These are phyloP conservation scores for Mallateleia sp. DNA, from an alignment of 2,888 invertebrate species.

Conservation along the genomic window DNA sequence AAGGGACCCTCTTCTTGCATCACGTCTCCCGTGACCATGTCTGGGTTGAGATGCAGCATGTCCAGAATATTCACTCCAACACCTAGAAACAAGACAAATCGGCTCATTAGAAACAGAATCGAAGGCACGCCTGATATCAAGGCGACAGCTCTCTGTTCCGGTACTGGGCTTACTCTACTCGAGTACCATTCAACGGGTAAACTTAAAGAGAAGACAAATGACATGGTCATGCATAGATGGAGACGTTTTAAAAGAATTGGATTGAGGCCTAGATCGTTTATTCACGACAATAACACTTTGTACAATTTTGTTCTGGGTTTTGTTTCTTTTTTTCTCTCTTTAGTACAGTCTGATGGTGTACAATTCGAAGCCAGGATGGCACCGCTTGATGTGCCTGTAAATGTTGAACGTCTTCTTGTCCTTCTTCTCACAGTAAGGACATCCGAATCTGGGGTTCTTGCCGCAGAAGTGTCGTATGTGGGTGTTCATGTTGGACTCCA, in stretches of 20 bases:
- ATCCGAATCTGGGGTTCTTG: constrained; percentile 84
- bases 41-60: constrained; percentile 81
- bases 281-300: too few species aligned
- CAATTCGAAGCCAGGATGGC: constrained; percentile 81
- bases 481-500: constrained; percentile 80
- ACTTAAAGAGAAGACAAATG: not conserved
- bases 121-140: constrained; percentile 38
- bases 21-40: constrained; percentile 75
- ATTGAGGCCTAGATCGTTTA: too few species aligned
- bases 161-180: too few species aligned
- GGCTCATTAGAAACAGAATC: constrained; percentile 39
- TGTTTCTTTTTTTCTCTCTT: constrained; percentile 3
- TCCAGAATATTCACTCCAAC: constrained; percentile 81
- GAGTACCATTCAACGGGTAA: too few species aligned
- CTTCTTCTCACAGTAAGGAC: constrained; percentile 83
- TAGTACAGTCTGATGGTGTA: constrained; percentile 81
- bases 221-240: not conserved
- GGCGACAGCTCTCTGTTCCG: constrained; percentile 15
- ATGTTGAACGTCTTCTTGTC: constrained; percentile 85
- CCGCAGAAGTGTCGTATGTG: constrained; percentile 70
- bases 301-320: too few species aligned
- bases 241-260: too few species aligned
- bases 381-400: constrained; percentile 84
- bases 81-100: constrained; percentile 85
- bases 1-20: constrained; percentile 82